Evolutionary conservation across 2,113 vertebrate genomes (phyloP).

Genomic region (Chloroceryle aenea): DNA sequence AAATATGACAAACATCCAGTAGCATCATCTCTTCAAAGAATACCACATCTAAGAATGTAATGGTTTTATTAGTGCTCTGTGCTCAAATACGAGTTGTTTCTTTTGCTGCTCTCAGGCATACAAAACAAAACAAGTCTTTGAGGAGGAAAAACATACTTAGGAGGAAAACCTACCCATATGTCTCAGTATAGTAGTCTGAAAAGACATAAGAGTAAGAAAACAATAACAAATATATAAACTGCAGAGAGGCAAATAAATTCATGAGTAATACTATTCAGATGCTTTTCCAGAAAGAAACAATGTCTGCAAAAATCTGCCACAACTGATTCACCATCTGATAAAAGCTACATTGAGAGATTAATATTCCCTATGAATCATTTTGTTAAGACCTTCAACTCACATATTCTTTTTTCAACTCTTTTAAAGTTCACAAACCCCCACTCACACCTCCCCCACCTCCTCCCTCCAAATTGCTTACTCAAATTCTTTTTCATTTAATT

Average conservation of each 20-base stretch:
- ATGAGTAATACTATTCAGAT: not conserved
- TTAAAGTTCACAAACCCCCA: not conserved
- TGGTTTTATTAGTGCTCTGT: conserved; percentile 19
- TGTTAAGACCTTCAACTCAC: not conserved
- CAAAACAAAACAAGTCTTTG: conserved; percentile 21
- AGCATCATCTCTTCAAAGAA: not conserved
- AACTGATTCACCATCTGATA: not conserved
- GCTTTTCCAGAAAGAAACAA: not conserved
- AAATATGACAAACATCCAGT: not conserved
- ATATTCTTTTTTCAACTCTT: not conserved
- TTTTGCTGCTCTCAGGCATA: conserved; percentile 15
- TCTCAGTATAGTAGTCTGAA: not conserved
- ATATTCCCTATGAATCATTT: not conserved
- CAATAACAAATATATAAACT: conserved; percentile 10
- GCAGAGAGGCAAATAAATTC: not conserved
- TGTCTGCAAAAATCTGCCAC: not conserved
- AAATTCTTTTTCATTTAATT: not conserved
- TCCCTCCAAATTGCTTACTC: not conserved
- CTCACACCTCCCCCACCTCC: not conserved
- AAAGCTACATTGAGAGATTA: not conserved
- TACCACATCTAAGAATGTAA: not conserved
- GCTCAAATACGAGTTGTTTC: conserved; percentile 2
- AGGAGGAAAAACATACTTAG: conserved; percentile 17
- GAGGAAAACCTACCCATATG: not conserved
- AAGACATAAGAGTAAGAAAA: not conserved